phyloP scores from a whole-genome alignment of 2,797 vertebrate species.

The Morus bassanus region DNA sequence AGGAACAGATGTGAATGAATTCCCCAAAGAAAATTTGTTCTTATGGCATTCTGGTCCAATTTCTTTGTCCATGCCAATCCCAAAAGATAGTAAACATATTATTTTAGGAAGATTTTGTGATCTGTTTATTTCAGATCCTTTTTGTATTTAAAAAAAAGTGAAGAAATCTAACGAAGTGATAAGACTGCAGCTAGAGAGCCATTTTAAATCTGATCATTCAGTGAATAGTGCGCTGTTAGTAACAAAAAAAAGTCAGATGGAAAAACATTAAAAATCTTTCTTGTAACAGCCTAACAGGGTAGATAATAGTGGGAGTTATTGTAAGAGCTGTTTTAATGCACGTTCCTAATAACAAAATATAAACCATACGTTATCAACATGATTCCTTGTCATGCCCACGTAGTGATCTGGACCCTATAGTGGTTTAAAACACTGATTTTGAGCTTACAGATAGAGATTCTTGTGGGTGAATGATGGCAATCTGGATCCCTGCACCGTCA shows the following conservation, averaged over 20 bases:
- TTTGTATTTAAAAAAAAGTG: not conserved
- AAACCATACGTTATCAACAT: not conserved
- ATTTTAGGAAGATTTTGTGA: not conserved
- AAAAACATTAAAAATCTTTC: not conserved
- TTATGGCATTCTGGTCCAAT: not conserved
- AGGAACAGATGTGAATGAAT: slow-evolving; percentile 47
- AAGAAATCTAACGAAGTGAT: not conserved
- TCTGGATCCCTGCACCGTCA: not conserved
- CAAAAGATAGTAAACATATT: not conserved
- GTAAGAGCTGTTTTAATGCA: not conserved
- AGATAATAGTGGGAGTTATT: not conserved
- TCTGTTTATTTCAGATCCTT: not conserved
- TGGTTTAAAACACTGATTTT: not conserved
- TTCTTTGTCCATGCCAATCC: not conserved
- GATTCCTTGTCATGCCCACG: not conserved
- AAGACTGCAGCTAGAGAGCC: not conserved
- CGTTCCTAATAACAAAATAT: not conserved
- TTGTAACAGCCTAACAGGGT: not conserved
- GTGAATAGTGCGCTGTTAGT: not conserved
- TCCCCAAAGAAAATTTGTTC: slow-evolving; percentile 33
- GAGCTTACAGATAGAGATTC: not conserved
- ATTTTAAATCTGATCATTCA: not conserved
- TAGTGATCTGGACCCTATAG: not conserved
- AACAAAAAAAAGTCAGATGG: not conserved
- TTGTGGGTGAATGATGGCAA: not conserved